Evolutionary conservation across 1,140 invertebrate species (phyloP).

Genomic region (Habropoda laboriosa): DNA sequence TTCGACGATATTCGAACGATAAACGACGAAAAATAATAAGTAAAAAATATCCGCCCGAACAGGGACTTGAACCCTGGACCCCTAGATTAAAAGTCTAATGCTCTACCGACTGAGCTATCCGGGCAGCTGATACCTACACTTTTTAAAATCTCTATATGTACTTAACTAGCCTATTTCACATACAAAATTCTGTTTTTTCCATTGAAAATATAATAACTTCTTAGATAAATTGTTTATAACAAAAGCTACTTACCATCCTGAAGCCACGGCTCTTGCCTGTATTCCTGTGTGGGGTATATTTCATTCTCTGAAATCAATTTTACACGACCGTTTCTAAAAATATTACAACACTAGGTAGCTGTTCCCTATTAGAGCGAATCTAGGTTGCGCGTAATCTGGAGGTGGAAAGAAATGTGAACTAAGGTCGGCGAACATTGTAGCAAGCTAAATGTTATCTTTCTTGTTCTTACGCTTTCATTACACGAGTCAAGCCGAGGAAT

Average conservation of each 20-base stretch:
- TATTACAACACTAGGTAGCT: too few relatives aligned
- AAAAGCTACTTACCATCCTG: conserved; percentile 73
- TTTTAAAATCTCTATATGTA: background rate
- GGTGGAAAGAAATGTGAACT: conserved; percentile 25
- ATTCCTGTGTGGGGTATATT: conserved; percentile 72
- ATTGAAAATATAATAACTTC: too few relatives aligned
- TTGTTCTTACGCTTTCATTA: background rate
- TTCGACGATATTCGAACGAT: background rate
- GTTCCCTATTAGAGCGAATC: too few relatives aligned
- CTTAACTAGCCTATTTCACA: accelerated
- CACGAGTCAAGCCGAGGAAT: background rate
- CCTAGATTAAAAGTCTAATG: conserved; percentile 90
- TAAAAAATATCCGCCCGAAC: conserved; percentile 84
- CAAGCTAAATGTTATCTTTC: background rate
- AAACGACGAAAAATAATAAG: background rate
- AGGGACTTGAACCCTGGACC: conserved; percentile 90
- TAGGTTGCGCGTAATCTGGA: background rate
- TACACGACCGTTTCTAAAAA: too few relatives aligned
- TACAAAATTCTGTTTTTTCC: background rate
- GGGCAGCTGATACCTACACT: conserved; percentile 75
- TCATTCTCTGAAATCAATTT: conserved; percentile 68
- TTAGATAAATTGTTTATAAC: conserved; percentile 8
- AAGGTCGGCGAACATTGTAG: background rate
- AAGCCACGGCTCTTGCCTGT: conserved; percentile 75
- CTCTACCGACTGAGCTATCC: conserved; percentile 90